phyloP scores from a whole-genome alignment of 2,797 vertebrate genomes.

The Tragopan temminckii region DNA sequence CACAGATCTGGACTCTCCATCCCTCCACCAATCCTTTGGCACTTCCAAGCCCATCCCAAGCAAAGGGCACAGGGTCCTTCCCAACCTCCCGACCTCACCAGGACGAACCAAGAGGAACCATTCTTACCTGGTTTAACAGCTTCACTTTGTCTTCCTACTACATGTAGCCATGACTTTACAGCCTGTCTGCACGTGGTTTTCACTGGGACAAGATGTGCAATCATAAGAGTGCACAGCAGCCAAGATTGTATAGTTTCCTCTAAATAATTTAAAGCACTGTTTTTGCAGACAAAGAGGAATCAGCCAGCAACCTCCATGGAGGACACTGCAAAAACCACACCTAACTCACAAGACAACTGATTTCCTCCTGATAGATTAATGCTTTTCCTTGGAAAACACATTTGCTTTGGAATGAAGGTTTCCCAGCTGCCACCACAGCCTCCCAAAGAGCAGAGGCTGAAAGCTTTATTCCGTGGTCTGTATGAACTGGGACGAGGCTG shows the following conservation, averaged over 20 bases:
- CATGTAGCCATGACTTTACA: not conserved
- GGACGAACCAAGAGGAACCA: not conserved
- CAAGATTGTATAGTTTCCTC: not conserved
- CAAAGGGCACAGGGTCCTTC: not conserved
- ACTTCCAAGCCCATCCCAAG: not conserved
- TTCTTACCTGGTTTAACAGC: not conserved
- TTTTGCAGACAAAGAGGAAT: not conserved
- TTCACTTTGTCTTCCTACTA: not conserved
- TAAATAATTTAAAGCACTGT: not conserved
- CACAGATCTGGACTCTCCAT: not conserved
- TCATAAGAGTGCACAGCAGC: not conserved
- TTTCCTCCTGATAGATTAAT: not conserved
- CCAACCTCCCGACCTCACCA: not conserved
- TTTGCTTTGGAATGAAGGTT: not conserved
- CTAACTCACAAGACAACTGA: not conserved
- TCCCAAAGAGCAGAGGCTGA: rapidly evolving
- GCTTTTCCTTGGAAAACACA: not conserved
- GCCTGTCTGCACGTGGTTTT: not conserved
- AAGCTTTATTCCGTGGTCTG: not conserved
- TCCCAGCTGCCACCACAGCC: not conserved
- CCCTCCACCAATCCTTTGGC: not conserved
- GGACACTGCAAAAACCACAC: not conserved
- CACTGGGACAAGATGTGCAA: not conserved
- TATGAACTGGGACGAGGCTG: not conserved
- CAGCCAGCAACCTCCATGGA: not conserved